These are phyloP conservation scores for Stercorarius parasiticus DNA, from an alignment of 2,113 vertebrate genomes.

Conservation along the genomic window DNA sequence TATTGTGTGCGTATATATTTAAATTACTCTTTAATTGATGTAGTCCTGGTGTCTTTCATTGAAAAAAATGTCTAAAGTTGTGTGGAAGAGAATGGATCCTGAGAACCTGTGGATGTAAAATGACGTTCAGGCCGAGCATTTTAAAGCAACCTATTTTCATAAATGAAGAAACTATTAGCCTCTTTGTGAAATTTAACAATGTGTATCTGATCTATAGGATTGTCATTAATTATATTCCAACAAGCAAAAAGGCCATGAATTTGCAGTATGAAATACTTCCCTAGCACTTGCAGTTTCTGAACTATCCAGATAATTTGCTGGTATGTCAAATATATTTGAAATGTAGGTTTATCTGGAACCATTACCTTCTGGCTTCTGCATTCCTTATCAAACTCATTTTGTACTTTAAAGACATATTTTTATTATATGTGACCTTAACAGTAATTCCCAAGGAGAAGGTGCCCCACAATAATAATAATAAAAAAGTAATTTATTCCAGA, in stretches of 20 bases:
- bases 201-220: background rate
- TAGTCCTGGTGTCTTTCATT: constrained; percentile 19
- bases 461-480: background rate
- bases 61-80: constrained; percentile 8
- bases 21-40: constrained; percentile 62
- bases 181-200: constrained; percentile 48
- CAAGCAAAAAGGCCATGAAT: constrained; percentile 25
- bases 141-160: constrained; percentile 45
- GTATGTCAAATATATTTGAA: constrained; percentile 47
- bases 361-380: constrained; percentile 52
- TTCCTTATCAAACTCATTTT: constrained; percentile 55
- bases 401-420: constrained; percentile 34
- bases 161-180: constrained; percentile 61
- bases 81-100: background rate
- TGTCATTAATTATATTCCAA: constrained; percentile 23
- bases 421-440: constrained; percentile 29
- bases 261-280: constrained; percentile 7
- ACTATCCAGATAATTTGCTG: constrained; percentile 39
- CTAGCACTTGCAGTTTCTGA: constrained; percentile 11
- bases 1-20: constrained; percentile 42
- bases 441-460: constrained; percentile 30
- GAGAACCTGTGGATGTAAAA: constrained; percentile 7
- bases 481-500: constrained; percentile 20
- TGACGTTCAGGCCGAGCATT: constrained; percentile 32
- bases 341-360: constrained; percentile 36